Evolutionary conservation across 2,113 vertebrate species (phyloP), one percentile per base, ranked within the genome.

Genomic region (Perognathus longimembris): DNA sequence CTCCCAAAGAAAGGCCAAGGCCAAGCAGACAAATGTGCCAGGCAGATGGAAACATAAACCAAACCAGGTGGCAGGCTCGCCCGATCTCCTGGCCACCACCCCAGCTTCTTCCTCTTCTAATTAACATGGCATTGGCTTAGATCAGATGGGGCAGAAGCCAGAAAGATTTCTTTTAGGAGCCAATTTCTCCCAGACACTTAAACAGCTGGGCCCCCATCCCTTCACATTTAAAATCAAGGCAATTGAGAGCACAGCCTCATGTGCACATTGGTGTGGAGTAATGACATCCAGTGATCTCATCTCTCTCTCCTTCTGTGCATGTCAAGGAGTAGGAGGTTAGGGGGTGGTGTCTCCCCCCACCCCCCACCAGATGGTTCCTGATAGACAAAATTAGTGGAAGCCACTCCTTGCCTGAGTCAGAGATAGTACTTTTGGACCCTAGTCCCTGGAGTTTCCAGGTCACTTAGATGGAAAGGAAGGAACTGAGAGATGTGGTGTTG

Each of bases 181-280:
- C 95, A 97, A 40, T 96, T 97, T 95, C 92, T 91, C 87, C 75
- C 91, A 95, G 89, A 82, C 70, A 75, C 95, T 95, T 63, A 70
- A 85, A 91, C 92, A 97, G 86, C 96, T 97, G 97, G 76, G 91
- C 64, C 81, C 82, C 92, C 30, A 28, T 88, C 89, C 80, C 91
- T 94, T 80, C 77, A 40, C 7, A 1, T 83, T 93, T 74, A 69
- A 59, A 94, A 81, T 87, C 67, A 82, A 92, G 92, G 93, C 83
- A 80, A 18, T 89, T 93, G 73, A 17, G 50, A 94, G 74, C 80
- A 21, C 54, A 96, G 91, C 73, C 80, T 84, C 92, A 30, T 84
- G n/a, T 59, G 85, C 67, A 88, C 86, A 21, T 12, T 42, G 76
- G 28, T 85, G 77, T 66, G 11, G 0, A 66, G 54, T 94, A 85